Evolutionary conservation across 2,888 invertebrate species (phyloP).

Genomic region (Conchocele bisecta): DNA sequence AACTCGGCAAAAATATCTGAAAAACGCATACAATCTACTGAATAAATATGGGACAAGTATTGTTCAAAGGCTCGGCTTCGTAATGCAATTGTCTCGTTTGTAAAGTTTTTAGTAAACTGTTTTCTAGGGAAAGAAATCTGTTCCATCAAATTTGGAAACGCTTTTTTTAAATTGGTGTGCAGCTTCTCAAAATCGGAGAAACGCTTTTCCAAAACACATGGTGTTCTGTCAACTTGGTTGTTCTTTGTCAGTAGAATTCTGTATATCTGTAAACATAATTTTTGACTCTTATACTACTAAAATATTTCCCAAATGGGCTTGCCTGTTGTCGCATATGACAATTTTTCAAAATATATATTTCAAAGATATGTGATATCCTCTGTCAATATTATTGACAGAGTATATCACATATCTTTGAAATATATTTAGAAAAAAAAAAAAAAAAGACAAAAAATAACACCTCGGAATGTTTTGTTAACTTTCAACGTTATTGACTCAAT

Average conservation of each 20-base stretch:
- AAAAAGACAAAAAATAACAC: too few species aligned
- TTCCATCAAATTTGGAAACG: constrained; percentile 74
- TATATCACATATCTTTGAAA: too few species aligned
- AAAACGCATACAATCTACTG: constrained; percentile 76
- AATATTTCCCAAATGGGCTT: too few species aligned
- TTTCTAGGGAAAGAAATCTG: constrained; percentile 82
- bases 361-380: too few species aligned
- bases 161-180: constrained; percentile 74
- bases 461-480: too few species aligned
- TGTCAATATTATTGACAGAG: too few species aligned
- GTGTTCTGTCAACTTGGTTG: constrained; percentile 71
- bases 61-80: constrained; percentile 82
- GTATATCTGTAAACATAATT: constrained; percentile 73
- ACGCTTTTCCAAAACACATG: constrained; percentile 78
- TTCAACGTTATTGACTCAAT: too few species aligned
- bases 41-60: constrained; percentile 80
- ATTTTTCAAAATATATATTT: too few species aligned
- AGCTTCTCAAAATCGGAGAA: constrained; percentile 82
- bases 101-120: constrained; percentile 82
- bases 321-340: too few species aligned
- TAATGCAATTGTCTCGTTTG: constrained; percentile 80
- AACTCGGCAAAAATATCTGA: constrained; percentile 80
- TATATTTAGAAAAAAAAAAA: too few species aligned
- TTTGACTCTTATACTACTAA: too few species aligned
- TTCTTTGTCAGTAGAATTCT: constrained; percentile 70